Percentiles rank a stretch among this genome's conserved stretches.
phyloP scores from a whole-genome alignment of 2,113 vertebrate species.

The Parotia lawesii region DNA sequence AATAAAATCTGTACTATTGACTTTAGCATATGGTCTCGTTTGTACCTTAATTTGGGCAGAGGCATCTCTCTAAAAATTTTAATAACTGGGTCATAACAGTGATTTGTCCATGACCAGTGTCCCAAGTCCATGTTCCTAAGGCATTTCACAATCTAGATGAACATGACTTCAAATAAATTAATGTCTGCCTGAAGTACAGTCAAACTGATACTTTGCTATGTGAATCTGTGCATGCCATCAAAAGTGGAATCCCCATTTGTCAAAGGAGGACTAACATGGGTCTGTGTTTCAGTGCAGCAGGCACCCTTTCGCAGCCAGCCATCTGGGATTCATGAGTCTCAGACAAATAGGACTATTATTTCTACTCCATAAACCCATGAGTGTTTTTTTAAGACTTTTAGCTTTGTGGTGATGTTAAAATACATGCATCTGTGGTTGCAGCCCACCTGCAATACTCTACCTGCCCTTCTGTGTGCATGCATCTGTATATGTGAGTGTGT shows the following conservation, averaged over 20 bases:
- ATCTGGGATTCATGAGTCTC: accelerated
- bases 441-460: not conserved
- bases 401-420: not conserved
- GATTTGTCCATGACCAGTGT: not conserved
- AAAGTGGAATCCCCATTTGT: not conserved
- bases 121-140: not conserved
- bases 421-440: not conserved
- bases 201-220: not conserved
- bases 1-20: not conserved
- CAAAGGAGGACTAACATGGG: not conserved
- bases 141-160: not conserved
- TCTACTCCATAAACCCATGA: not conserved
- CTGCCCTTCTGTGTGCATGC: not conserved
- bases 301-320: not conserved
- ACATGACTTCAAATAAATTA: not conserved
- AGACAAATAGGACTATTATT: not conserved
- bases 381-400: not conserved
- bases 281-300: not conserved
- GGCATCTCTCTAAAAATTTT: not conserved
- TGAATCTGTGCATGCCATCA: not conserved
- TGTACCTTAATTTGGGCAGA: not conserved
- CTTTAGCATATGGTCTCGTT: not conserved
- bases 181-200: not conserved
- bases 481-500: not conserved
- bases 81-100: not conserved